Evolutionary conservation across 1,140 invertebrate genomes (phyloP).

Genomic region (Neelides sp.): DNA sequence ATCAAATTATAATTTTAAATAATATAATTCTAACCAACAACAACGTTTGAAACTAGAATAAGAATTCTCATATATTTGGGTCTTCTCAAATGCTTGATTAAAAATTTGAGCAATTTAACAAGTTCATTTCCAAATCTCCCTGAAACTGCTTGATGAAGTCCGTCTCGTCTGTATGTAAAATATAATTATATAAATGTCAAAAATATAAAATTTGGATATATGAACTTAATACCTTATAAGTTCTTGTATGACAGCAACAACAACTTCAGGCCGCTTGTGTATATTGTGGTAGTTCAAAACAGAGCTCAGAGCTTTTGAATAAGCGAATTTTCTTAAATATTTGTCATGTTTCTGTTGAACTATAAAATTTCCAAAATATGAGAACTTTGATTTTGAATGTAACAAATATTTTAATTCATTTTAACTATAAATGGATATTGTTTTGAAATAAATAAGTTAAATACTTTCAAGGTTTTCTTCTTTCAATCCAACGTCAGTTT

Average conservation of each 20-base stretch:
- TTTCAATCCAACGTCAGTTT: constrained; percentile 23
- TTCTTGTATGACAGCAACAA: constrained; percentile 69
- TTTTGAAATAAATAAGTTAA: neutral
- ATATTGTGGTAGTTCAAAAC: constrained; percentile 50
- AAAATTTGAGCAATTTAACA: constrained; percentile 54
- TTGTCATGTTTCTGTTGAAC: constrained; percentile 43
- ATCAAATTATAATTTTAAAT: constrained; percentile 13
- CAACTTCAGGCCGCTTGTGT: constrained; percentile 57
- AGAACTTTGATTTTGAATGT: too few relatives aligned
- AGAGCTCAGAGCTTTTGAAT: constrained; percentile 61
- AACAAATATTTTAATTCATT: constrained; percentile 1
- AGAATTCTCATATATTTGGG: constrained; percentile 57
- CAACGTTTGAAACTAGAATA: constrained; percentile 54
- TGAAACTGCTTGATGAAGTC: constrained; percentile 54
- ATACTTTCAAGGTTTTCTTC: constrained; percentile 15
- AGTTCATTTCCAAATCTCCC: constrained; percentile 54
- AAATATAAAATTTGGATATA: constrained; percentile 8
- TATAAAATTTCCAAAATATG: too few relatives aligned
- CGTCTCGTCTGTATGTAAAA: constrained; percentile 44
- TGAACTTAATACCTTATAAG: constrained; percentile 43
- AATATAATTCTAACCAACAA: constrained; percentile 46
- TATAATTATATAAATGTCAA: constrained; percentile 6
- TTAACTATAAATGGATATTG: too few relatives aligned
- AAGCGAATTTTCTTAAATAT: constrained; percentile 64
- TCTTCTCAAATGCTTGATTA: constrained; percentile 61